phyloP scores from a whole-genome alignment of 2,113 vertebrate genomes.

The Chlorodrepanis virens region DNA sequence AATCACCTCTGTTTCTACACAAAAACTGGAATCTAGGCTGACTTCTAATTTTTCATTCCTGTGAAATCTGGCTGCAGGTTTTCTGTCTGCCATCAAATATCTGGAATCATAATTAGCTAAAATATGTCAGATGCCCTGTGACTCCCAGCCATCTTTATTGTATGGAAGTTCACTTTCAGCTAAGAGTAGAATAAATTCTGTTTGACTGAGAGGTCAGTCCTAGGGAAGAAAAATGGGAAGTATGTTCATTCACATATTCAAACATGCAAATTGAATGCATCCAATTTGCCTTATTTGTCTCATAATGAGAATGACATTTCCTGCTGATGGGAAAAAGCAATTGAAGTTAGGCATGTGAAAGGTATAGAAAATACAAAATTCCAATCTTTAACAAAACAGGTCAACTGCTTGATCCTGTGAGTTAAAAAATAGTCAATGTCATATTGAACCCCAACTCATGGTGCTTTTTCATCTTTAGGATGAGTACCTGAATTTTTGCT shows the following conservation, averaged over 20 bases:
- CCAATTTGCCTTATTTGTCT: slow-evolving; percentile 13
- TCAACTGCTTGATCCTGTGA: not conserved
- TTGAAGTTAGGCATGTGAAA: not conserved
- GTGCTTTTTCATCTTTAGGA: not conserved
- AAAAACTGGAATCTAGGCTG: slow-evolving; percentile 23
- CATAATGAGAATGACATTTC: slow-evolving; percentile 35
- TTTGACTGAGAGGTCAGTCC: slow-evolving; percentile 9
- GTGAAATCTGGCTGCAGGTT: slow-evolving; percentile 1
- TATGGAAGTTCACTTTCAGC: not conserved
- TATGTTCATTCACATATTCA: not conserved
- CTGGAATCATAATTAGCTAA: slow-evolving; percentile 19
- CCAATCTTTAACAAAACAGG: not conserved
- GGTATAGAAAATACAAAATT: not conserved
- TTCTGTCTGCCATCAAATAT: slow-evolving; percentile 32
- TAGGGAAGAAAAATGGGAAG: slow-evolving; percentile 36
- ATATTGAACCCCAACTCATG: not conserved
- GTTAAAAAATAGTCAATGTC: not conserved
- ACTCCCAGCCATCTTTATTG: slow-evolving; percentile 38
- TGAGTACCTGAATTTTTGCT: not conserved
- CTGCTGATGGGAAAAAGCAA: not conserved
- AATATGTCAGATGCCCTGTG: slow-evolving; percentile 16
- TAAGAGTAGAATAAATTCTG: slow-evolving; percentile 29
- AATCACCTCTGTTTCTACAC: slow-evolving; percentile 48
- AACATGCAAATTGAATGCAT: slow-evolving; percentile 26
- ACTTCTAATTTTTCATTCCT: slow-evolving; percentile 45